A percentile compares a stretch with the other conserved stretches of the same genome.
These are phyloP conservation scores for Loxodonta africana DNA, from an alignment of 2,113 vertebrate species.

Conservation along the genomic window DNA sequence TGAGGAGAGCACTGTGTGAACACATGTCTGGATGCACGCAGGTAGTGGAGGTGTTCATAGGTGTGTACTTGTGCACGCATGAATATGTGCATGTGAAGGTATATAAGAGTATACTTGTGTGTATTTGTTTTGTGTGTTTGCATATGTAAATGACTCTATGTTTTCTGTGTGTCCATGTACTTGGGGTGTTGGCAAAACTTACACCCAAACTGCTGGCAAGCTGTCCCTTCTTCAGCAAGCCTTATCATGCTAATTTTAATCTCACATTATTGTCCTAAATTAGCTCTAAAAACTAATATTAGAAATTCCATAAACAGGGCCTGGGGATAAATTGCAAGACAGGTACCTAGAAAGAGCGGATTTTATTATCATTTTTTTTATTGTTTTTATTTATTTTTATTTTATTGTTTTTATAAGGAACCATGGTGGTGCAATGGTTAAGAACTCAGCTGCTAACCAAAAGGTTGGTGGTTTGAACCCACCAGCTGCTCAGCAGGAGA, in stretches of 20 bases:
- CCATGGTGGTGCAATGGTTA: background rate
- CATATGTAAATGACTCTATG: background rate
- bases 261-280: slow-evolving; percentile 74
- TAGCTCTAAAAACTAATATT: slow-evolving; percentile 81
- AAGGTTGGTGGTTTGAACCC: background rate
- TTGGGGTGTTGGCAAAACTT: background rate
- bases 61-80: background rate
- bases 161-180: background rate
- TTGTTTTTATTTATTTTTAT: too few species aligned
- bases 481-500: background rate
- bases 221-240: slow-evolving; percentile 10
- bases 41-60: background rate
- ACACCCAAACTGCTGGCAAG: background rate
- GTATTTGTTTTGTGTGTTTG: background rate
- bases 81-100: background rate
- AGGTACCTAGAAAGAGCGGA: slow-evolving; percentile 74
- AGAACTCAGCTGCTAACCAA: background rate
- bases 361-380: slow-evolving; percentile 63
- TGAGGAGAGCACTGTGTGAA: background rate
- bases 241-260: slow-evolving; percentile 58
- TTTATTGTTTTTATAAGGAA: too few species aligned
- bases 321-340: slow-evolving; percentile 67
- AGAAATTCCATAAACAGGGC: slow-evolving; percentile 65
- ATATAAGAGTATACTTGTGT: background rate
- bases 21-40: fast-evolving